Evolutionary conservation across 2,113 vertebrate genomes (phyloP).

Genomic region (Hystrix brachyura): DNA sequence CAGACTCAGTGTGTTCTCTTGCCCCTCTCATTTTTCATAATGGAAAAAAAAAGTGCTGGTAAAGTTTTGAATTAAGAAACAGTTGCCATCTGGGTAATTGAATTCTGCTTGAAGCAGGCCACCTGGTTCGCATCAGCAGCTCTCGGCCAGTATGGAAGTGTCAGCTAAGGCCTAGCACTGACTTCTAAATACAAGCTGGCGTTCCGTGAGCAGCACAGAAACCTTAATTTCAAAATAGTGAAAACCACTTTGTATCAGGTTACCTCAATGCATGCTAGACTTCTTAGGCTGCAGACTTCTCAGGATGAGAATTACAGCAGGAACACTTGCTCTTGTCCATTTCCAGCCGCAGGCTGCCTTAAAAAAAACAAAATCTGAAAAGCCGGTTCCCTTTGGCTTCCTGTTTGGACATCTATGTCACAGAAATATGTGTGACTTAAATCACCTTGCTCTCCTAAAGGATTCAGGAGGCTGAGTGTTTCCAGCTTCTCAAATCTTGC

Average conservation of each 20-base stretch:
- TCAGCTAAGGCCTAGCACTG: conserved; percentile 41
- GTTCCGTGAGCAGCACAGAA: background rate
- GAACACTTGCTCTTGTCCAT: background rate
- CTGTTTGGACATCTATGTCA: conserved; percentile 72
- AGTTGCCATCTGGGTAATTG: conserved; percentile 78
- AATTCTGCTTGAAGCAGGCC: conserved; percentile 73
- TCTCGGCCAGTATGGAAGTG: conserved; percentile 57
- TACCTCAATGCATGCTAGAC: background rate
- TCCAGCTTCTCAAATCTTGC: background rate
- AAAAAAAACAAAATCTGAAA: background rate
- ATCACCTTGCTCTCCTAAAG: conserved; percentile 58
- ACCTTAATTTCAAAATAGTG: background rate
- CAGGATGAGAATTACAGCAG: background rate
- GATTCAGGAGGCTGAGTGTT: background rate
- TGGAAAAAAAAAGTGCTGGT: background rate
- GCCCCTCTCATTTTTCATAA: conserved; percentile 68
- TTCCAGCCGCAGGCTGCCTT: background rate
- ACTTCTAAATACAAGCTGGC: conserved; percentile 47
- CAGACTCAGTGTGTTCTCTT: background rate
- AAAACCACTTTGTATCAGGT: background rate
- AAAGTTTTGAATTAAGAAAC: conserved; percentile 77
- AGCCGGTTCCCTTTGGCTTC: conserved; percentile 55
- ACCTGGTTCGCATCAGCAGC: conserved; percentile 74
- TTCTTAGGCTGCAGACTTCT: background rate
- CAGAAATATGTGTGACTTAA: conserved; percentile 53